Evolutionary conservation across 2,888 invertebrate genomes (phyloP), one percentile per base, ranked within the genome.

Genomic region (Plutella xylostella): DNA sequence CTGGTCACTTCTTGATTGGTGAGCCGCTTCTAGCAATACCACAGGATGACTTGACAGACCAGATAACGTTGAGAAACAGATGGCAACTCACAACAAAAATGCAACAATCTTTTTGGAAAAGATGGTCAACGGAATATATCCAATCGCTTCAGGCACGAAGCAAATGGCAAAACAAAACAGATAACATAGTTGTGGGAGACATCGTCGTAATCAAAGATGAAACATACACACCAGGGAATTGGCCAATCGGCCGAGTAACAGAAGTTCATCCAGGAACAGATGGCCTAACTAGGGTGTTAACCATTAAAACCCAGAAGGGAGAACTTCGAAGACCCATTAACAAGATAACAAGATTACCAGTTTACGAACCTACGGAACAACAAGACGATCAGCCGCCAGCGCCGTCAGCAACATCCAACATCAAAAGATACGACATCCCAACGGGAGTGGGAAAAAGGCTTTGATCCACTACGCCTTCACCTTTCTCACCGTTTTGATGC

Each of bases 141-240:
- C n/a, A n/a, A n/a, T n/a, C n/a, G n/a, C n/a, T n/a, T 25, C 11
- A 25, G 25, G 25, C 25, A 5, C 11, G 25, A 7, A 25, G 25
- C 25, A 5, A 25, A n/a, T n/a, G n/a, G n/a, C n/a, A n/a, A n/a
- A n/a, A 34, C 12, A 34, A 48, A 1, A 39, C 48, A 25, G 19
- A 35, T 20, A 55, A 58, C 20, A 31, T 57, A 18, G 33, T 49
- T 6, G 39, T 55, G 14, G 42, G 48, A 17, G 56, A 57, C 34
- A 33, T 57, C 4, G 56, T 57, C 1, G 21, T 58, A 3, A 50
- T 57, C 9, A 45, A n/a, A n/a, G n/a, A n/a, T n/a, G n/a, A n/a
- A n/a, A n/a, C n/a, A n/a, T n/a, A n/a, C n/a, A 25, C n/a, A 28
- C 14, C 14, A 15, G 34, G 12, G 37, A 17, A n/a, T n/a, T n/a